These are phyloP conservation scores for Hoplodrina ambigua DNA, from an alignment of 2,888 invertebrate species.

Conservation along the genomic window DNA sequence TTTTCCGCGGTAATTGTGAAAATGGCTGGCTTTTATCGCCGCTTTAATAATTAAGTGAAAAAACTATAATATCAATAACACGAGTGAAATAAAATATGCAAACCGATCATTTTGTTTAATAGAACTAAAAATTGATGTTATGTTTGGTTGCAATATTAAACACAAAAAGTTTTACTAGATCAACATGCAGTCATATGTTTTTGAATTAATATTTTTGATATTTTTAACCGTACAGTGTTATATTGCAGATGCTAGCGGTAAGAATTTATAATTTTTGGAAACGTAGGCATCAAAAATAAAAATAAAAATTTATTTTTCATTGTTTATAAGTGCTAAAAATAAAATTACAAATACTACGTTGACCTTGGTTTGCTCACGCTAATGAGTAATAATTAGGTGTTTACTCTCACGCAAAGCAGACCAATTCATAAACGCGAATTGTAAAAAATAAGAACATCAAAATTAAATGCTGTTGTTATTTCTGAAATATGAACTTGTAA, in stretches of 20 bases:
- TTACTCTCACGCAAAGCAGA: constrained; percentile 19
- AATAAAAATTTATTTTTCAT: not conserved
- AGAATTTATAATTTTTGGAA: constrained; percentile 19
- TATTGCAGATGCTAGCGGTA: constrained; percentile 65
- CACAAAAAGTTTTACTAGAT: constrained; percentile 10
- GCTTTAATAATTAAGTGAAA: constrained; percentile 48
- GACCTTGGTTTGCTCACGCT: constrained; percentile 38
- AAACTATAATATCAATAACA: constrained; percentile 38
- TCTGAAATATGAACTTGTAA: not conserved
- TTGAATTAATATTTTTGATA: constrained; percentile 65
- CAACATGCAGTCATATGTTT: constrained; percentile 65
- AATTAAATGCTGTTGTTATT: not conserved
- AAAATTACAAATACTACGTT: constrained; percentile 31
- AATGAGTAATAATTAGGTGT: constrained; percentile 18
- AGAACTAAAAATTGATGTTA: constrained; percentile 15
- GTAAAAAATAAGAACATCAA: not conserved
- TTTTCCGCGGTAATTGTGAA: constrained; percentile 72
- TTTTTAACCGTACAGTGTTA: constrained; percentile 67
- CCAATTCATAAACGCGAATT: constrained; percentile 7
- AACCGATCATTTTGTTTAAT: constrained; percentile 5
- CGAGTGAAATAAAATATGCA: constrained; percentile 19
- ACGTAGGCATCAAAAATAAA: not conserved
- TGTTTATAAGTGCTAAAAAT: constrained; percentile 26
- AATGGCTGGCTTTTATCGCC: constrained; percentile 55
- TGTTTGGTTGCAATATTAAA: constrained; percentile 10